Evolutionary conservation across 2,888 invertebrate species (phyloP).

Genomic region (Fragum sueziense): DNA sequence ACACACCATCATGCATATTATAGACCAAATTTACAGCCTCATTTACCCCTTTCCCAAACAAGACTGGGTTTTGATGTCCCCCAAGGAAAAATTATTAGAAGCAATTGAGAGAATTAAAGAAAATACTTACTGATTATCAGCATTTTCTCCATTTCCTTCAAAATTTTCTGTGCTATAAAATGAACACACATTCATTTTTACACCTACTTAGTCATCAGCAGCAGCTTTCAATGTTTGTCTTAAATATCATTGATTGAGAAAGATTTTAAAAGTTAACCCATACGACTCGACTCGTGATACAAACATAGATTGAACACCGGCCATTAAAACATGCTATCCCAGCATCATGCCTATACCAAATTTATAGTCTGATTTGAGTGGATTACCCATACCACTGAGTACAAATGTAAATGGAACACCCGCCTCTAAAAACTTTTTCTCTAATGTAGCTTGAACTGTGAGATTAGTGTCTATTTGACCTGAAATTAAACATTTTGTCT

Average conservation of each 20-base stretch:
- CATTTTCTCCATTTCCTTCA: neutral
- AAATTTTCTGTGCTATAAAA: neutral
- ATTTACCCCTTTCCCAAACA: no score
- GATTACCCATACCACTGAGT: constrained; percentile 95
- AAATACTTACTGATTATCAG: neutral
- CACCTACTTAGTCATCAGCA: neutral
- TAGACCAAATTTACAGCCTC: no score
- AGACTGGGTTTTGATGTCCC: neutral
- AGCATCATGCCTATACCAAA: constrained; percentile 97
- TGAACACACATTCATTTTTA: neutral
- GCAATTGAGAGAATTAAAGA: neutral
- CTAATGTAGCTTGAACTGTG: constrained; percentile 94
- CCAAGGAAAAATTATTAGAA: neutral
- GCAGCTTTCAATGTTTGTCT: neutral
- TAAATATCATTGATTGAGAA: neutral
- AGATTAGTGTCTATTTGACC: constrained; percentile 87
- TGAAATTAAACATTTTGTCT: no score
- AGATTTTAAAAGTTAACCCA: neutral
- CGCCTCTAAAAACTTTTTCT: constrained; percentile 94
- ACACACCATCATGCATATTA: no score
- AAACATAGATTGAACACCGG: neutral
- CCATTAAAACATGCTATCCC: constrained; percentile 84
- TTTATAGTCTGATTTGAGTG: constrained; percentile 94
- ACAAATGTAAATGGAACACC: constrained; percentile 97
- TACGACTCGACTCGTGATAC: neutral